Conservation (phyloP, 2,113 vertebrate species). For the Hepsetus odoe region DNA sequence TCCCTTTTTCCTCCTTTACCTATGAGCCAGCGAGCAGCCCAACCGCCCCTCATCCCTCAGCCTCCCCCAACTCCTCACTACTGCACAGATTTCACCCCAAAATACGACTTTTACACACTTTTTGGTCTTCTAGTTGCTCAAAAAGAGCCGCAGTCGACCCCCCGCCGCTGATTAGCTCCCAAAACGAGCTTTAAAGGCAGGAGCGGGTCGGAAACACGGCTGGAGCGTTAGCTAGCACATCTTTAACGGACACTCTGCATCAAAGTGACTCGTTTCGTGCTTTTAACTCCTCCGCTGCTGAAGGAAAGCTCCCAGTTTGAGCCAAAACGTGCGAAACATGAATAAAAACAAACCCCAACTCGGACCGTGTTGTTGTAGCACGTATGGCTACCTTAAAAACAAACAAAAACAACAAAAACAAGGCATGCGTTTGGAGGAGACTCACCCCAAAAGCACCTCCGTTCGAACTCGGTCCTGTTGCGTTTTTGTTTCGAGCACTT, state of each 20-base stretch:
- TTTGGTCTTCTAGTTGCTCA: not conserved
- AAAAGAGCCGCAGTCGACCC: not conserved
- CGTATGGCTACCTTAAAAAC: conserved; percentile 35
- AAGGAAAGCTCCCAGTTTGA: too few relatives aligned
- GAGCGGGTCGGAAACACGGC: conserved; percentile 30
- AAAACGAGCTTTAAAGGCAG: not conserved
- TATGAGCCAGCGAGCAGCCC: not conserved
- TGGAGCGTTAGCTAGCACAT: conserved; percentile 36
- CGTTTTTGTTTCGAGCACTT: conserved; percentile 9
- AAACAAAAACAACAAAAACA: too few relatives aligned
- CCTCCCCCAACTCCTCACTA: not conserved
- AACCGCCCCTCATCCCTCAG: conserved; percentile 1
- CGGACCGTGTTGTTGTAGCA: conserved; percentile 8
- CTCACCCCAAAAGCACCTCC: conserved; percentile 71
- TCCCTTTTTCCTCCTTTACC: not conserved
- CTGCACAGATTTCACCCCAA: not conserved
- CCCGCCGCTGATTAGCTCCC: not conserved
- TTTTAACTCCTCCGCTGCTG: too few relatives aligned
- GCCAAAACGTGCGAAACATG: not conserved
- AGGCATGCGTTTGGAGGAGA: conserved; percentile 53
- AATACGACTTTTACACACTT: not conserved
- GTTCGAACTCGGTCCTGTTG: conserved; percentile 45
- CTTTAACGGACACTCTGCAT: not conserved
- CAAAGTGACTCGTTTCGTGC: not conserved
- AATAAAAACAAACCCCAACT: not conserved